phyloP scores from a whole-genome alignment of 2,113 vertebrate genomes.

The Monopterus albus region DNA sequence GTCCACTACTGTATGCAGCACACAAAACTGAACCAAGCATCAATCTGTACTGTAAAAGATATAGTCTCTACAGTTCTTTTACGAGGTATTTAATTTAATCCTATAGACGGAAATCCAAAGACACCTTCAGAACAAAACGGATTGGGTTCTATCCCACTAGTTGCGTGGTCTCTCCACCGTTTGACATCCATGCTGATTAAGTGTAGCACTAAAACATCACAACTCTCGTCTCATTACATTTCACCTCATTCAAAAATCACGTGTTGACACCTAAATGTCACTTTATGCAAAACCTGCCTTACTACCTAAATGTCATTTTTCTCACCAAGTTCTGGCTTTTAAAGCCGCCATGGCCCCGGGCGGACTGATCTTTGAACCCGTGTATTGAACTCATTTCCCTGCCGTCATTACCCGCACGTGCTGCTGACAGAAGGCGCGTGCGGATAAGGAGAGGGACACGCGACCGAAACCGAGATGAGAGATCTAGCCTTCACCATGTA shows the following conservation, averaged over 20 bases:
- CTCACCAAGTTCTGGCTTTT: conserved; percentile 61
- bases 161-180: conserved; percentile 2
- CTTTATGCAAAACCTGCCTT: conserved; percentile 67
- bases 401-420: conserved; percentile 73
- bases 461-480: conserved; percentile 28
- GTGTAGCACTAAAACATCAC: conserved; percentile 64
- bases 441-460: background rate
- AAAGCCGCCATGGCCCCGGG: conserved; percentile 70
- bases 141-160: conserved; percentile 2
- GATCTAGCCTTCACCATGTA: background rate
- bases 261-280: conserved; percentile 68
- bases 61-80: background rate
- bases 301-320: conserved; percentile 74
- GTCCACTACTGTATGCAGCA: no score
- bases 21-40: background rate
- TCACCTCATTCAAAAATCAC: conserved; percentile 49
- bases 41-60: background rate
- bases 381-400: conserved; percentile 77
- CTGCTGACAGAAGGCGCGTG: conserved; percentile 30
- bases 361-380: conserved; percentile 78
- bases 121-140: conserved; percentile 6
- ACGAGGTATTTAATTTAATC: background rate
- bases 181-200: conserved; percentile 56
- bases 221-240: conserved; percentile 56
- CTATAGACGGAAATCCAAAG: background rate